These are phyloP conservation scores for Pheucticus melanocephalus DNA, from an alignment of 2,113 vertebrate genomes.

Conservation along the genomic window DNA sequence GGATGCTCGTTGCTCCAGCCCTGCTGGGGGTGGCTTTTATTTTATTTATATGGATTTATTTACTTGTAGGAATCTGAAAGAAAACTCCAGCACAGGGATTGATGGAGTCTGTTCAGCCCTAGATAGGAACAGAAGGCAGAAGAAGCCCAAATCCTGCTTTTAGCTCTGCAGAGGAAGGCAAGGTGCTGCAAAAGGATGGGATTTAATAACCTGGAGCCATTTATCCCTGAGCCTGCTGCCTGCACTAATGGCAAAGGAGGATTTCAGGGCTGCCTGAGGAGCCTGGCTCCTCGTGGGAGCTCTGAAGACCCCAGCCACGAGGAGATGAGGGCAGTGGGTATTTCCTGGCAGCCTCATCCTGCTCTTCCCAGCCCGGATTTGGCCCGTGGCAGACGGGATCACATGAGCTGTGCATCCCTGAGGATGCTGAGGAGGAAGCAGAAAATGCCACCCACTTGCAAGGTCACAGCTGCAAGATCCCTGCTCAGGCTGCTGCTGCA, in stretches of 20 bases:
- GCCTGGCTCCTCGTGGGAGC: neutral
- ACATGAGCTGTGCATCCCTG: neutral
- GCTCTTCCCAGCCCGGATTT: neutral
- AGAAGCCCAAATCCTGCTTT: neutral
- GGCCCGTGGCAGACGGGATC: conserved; percentile 11
- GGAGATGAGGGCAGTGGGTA: neutral
- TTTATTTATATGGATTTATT: neutral
- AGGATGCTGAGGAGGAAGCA: conserved; percentile 51
- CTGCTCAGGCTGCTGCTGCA: neutral
- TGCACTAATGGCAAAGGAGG: accelerated
- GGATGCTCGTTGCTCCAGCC: neutral
- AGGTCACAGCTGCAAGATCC: conserved; percentile 63
- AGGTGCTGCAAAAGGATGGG: neutral
- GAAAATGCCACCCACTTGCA: conserved; percentile 62
- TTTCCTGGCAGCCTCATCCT: neutral
- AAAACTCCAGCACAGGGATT: accelerated
- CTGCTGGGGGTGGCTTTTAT: accelerated
- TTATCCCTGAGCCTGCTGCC: neutral
- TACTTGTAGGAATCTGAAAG: neutral
- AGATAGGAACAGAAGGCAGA: accelerated
- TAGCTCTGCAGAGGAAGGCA: neutral
- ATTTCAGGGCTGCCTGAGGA: neutral
- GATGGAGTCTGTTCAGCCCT: neutral
- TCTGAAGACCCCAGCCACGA: neutral
- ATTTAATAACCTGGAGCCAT: neutral